phyloP scores from a whole-genome alignment of 1,140 invertebrate genomes.

The Melipona quadrifasciata region DNA sequence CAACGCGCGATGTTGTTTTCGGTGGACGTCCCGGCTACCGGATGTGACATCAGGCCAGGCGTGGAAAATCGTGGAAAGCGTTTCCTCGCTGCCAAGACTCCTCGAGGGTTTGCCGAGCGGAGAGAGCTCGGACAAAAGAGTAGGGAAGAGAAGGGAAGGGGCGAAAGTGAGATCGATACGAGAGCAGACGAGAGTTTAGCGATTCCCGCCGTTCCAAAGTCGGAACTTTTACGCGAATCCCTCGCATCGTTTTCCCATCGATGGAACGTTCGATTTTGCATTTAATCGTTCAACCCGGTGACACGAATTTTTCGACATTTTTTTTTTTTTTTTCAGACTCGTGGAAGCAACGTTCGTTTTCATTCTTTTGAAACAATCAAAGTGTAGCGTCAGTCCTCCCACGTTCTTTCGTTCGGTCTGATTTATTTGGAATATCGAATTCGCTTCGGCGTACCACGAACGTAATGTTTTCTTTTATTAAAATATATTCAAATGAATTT shows the following conservation, averaged over 20 bases:
- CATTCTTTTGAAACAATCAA: not conserved
- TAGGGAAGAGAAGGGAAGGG: constrained; percentile 47
- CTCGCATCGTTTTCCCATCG: not conserved
- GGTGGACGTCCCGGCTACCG: constrained; percentile 39
- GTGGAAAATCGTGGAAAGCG: constrained; percentile 57
- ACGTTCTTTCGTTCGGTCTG: too few species aligned
- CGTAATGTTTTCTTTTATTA: too few species aligned
- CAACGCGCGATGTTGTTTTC: constrained; percentile 49
- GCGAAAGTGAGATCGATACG: constrained; percentile 62
- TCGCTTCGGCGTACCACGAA: too few species aligned
- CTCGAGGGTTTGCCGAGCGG: constrained; percentile 48
- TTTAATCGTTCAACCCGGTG: not conserved
- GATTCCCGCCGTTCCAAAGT: constrained; percentile 57
- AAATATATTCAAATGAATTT: too few species aligned
- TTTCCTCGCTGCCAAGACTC: constrained; percentile 47
- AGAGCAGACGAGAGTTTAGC: constrained; percentile 52
- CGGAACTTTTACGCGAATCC: constrained; percentile 43
- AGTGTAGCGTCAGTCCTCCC: too few species aligned
- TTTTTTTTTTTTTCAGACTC: not conserved
- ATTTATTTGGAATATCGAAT: too few species aligned
- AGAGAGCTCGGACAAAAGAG: constrained; percentile 52
- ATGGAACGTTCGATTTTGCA: not conserved
- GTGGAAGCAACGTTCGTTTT: not conserved
- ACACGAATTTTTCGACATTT: not conserved
- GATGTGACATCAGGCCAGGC: constrained; percentile 50